These are phyloP conservation scores for Listronotus oregonensis DNA, from an alignment of 1,140 invertebrate species.

Conservation along the genomic window DNA sequence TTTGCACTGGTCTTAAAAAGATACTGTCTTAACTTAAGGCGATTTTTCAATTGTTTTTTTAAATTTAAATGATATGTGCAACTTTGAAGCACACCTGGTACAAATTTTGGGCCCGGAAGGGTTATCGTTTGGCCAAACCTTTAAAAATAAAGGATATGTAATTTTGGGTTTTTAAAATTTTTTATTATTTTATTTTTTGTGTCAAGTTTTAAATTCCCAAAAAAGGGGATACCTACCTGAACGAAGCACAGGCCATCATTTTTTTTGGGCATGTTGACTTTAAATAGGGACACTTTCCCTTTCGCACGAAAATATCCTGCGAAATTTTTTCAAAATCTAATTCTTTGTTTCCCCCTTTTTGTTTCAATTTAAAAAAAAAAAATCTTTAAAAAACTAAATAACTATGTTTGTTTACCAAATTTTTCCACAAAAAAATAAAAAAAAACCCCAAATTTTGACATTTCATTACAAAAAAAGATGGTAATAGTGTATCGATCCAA, in stretches of 20 bases:
- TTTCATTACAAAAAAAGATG: too few relatives aligned
- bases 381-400: too few relatives aligned
- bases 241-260: constrained; percentile 57
- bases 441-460: too few relatives aligned
- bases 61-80: constrained; percentile 57
- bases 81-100: constrained; percentile 56
- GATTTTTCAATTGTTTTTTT: constrained; percentile 57
- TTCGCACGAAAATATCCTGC: constrained; percentile 54
- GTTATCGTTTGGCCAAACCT: constrained; percentile 58
- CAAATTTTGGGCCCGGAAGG: constrained; percentile 57
- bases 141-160: constrained; percentile 34
- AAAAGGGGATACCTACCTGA: constrained; percentile 47
- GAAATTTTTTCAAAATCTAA: constrained; percentile 54
- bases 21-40: constrained; percentile 53
- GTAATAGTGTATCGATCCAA: too few relatives aligned
- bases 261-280: constrained; percentile 57
- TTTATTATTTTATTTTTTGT: not conserved
- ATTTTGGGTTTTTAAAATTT: not conserved
- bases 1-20: constrained; percentile 21
- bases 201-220: too few relatives aligned
- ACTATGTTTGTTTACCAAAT: too few relatives aligned
- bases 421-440: too few relatives aligned
- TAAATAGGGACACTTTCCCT: constrained; percentile 56
- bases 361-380: too few relatives aligned
- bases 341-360: constrained; percentile 28